phyloP scores from a whole-genome alignment of 2,113 vertebrate genomes.

The Paradisaea rubra region DNA sequence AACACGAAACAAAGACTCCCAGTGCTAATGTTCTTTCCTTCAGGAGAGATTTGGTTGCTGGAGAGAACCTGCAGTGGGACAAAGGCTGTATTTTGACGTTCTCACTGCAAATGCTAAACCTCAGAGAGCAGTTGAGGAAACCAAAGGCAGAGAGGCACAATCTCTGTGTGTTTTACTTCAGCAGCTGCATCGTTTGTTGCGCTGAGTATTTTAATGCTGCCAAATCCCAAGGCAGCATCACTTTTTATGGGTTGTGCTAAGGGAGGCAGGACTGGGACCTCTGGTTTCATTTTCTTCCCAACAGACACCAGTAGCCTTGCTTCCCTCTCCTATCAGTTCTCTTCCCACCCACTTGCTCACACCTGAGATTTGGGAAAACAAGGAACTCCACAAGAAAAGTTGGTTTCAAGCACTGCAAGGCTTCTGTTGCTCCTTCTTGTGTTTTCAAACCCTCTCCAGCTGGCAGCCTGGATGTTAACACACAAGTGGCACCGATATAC shows the following conservation, averaged over 20 bases:
- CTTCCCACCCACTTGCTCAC: neutral
- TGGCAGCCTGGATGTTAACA: neutral
- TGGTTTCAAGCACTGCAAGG: neutral
- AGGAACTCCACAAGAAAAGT: neutral
- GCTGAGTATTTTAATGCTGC: neutral
- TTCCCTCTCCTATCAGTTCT: neutral
- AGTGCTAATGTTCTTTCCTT: neutral
- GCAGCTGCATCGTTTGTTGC: neutral
- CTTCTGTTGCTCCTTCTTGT: neutral
- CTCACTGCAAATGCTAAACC: neutral
- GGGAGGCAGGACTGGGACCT: neutral
- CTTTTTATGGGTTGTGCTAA: neutral
- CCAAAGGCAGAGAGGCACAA: rapidly evolving
- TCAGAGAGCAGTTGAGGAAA: neutral
- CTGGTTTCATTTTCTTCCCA: rapidly evolving
- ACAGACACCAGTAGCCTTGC: neutral
- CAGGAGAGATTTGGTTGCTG: neutral
- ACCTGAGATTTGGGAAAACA: neutral
- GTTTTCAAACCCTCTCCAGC: neutral
- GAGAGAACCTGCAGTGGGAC: neutral
- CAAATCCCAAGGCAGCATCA: rapidly evolving
- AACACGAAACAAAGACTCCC: neutral
- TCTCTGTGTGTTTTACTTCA: neutral
- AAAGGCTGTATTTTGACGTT: neutral
- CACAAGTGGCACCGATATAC: neutral